Evolutionary conservation across 2,888 invertebrate genomes (phyloP).

Genomic region (Clistopyga incitator): DNA sequence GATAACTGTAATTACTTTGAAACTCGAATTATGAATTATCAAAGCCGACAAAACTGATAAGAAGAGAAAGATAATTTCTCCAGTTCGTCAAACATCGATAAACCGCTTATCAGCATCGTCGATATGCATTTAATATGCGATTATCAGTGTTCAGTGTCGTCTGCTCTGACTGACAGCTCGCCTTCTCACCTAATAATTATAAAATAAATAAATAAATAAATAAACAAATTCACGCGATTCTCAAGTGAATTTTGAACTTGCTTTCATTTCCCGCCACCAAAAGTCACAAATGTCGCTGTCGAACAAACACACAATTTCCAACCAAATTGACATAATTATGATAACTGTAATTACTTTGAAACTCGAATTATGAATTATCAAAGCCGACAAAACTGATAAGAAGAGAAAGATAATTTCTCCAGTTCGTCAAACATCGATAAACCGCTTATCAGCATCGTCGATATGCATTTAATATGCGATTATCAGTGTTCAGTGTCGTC

Average conservation of each 20-base stretch:
- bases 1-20: too few relatives aligned
- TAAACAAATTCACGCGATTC: too few relatives aligned
- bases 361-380: not conserved
- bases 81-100: not conserved
- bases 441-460: not conserved
- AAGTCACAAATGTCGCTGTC: too few relatives aligned
- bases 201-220: too few relatives aligned
- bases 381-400: not conserved
- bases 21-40: not conserved
- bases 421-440: not conserved
- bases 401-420: not conserved
- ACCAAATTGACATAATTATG: not conserved
- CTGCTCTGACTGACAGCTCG: constrained; percentile 32
- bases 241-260: too few relatives aligned
- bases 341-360: too few relatives aligned
- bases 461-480: not conserved
- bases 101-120: not conserved
- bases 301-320: not conserved
- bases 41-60: not conserved
- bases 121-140: not conserved
- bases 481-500: constrained; percentile 16
- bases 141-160: constrained; percentile 1
- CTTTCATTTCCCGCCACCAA: too few relatives aligned
- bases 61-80: not conserved
- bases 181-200: not conserved